A percentile compares a stretch with the other conserved stretches of the same genome.
Evolutionary conservation across 2,797 vertebrate genomes (phyloP).

Genomic region (Notamacropus eugenii): DNA sequence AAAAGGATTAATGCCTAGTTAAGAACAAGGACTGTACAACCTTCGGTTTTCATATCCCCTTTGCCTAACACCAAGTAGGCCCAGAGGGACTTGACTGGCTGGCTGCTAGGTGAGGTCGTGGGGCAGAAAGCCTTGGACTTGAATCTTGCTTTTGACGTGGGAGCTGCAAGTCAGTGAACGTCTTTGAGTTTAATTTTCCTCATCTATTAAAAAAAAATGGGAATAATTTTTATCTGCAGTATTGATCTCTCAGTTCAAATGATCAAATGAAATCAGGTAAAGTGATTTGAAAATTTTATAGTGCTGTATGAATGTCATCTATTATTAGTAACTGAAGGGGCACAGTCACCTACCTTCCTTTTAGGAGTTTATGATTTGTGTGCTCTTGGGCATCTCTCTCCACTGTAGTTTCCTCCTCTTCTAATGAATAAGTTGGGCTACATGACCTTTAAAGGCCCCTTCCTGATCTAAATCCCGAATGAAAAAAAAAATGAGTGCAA

Average conservation of each 20-base stretch:
- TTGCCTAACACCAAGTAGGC: too few relatives aligned
- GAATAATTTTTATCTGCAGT: too few relatives aligned
- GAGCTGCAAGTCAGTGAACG: too few relatives aligned
- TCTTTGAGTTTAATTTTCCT: too few relatives aligned
- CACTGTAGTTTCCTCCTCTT: background rate
- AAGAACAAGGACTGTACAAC: too few relatives aligned
- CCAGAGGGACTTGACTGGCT: too few relatives aligned
- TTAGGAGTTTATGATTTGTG: background rate
- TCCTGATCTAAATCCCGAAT: background rate
- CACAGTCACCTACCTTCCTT: background rate
- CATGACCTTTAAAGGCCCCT: background rate
- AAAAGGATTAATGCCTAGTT: too few relatives aligned
- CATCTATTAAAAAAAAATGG: too few relatives aligned
- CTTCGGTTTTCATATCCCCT: too few relatives aligned
- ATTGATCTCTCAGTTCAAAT: background rate
- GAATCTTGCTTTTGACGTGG: too few relatives aligned
- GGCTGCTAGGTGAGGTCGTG: too few relatives aligned
- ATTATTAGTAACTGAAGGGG: background rate
- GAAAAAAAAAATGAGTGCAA: background rate
- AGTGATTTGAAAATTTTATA: background rate
- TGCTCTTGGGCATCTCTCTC: background rate
- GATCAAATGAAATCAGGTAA: background rate
- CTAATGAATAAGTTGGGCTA: background rate
- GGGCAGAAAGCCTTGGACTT: too few relatives aligned
- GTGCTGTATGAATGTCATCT: background rate